phyloP scores from a whole-genome alignment of 2,797 vertebrate species.

The Phataginus tetradactyla region DNA sequence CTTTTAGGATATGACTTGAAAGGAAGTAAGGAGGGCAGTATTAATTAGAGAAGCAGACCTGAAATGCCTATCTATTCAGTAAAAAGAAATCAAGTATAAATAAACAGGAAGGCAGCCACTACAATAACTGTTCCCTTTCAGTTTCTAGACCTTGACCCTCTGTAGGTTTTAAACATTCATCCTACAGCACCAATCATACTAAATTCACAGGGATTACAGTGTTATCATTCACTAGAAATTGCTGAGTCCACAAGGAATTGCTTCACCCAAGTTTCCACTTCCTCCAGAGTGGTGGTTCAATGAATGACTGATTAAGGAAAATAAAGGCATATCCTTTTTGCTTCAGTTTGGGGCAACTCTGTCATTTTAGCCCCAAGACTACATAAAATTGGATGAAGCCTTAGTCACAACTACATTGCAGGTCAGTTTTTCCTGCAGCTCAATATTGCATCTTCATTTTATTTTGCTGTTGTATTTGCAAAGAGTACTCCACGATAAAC shows the following conservation, averaged over 20 bases:
- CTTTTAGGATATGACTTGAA: neutral
- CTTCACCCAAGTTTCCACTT: neutral
- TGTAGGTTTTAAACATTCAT: neutral
- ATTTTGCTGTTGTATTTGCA: neutral
- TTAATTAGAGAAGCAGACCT: neutral
- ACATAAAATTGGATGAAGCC: neutral
- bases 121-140: neutral
- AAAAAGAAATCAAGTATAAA: neutral
- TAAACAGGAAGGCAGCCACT: neutral
- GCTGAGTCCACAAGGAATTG: neutral
- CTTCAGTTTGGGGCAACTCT: neutral
- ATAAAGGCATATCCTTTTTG: neutral
- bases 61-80: neutral
- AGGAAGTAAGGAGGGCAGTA: neutral
- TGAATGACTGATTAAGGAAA: neutral
- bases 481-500: neutral
- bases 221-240: neutral
- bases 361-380: neutral
- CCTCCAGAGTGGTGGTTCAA: rapidly evolving
- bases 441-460: neutral
- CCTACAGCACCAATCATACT: neutral
- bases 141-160: neutral
- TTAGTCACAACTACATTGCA: neutral
- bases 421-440: neutral
- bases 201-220: neutral